Conservation (phyloP, 2,113 vertebrate genomes). For the Onychostoma macrolepis region DNA sequence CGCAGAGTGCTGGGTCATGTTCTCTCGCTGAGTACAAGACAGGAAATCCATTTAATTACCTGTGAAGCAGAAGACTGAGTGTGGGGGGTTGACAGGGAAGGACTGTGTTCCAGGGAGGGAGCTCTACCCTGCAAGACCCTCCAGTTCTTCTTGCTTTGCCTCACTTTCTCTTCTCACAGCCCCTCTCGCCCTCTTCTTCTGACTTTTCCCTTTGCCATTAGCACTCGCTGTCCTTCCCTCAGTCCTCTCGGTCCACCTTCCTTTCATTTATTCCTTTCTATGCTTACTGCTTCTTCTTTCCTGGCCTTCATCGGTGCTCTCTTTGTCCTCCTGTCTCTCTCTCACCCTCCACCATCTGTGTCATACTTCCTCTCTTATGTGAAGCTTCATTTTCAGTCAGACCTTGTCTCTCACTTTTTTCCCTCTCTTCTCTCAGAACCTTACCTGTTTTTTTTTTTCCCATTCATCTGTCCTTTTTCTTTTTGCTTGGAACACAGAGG, state of each 20-base stretch:
- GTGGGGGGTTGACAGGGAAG: constrained; percentile 89
- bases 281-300: constrained; percentile 32
- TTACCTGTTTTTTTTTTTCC: constrained; percentile 37
- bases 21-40: constrained; percentile 95
- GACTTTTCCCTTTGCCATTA: constrained; percentile 51
- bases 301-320: constrained; percentile 41
- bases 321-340: constrained; percentile 13
- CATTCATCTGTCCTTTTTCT: constrained; percentile 27
- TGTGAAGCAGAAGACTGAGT: constrained; percentile 95
- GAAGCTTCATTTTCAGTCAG: constrained; percentile 35
- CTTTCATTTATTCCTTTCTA: constrained; percentile 31
- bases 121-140: constrained; percentile 39
- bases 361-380: constrained; percentile 37
- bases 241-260: constrained; percentile 31
- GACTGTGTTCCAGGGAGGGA: constrained; percentile 79
- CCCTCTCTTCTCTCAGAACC: constrained; percentile 19
- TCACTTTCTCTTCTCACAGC: constrained; percentile 7
- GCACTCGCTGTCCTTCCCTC: constrained; percentile 29
- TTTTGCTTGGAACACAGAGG: constrained; percentile 48
- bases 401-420: constrained; percentile 24
- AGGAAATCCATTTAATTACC: constrained; percentile 99
- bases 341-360: constrained; percentile 28
- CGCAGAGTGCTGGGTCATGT: constrained; percentile 91
- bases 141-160: constrained; percentile 35
- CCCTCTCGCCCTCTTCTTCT: constrained; percentile 60